A percentile compares a stretch with the other conserved stretches of the same genome.
Evolutionary conservation across 2,797 vertebrate species (phyloP).

Genomic region (Lacerta bilineata): DNA sequence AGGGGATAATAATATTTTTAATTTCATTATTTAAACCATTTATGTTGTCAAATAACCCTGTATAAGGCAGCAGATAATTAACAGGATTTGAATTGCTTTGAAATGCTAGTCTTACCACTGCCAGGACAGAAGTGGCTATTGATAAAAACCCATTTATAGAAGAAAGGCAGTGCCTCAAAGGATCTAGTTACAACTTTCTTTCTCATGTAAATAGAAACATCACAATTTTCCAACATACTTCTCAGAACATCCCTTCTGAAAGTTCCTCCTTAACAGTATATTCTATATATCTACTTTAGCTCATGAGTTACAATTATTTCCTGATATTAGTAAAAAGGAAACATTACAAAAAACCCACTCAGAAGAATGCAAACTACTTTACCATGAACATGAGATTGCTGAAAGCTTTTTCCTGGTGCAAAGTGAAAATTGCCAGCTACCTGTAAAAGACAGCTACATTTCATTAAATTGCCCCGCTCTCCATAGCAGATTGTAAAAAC

Average conservation of each 20-base stretch:
- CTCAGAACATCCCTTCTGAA: background rate
- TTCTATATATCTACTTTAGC: background rate
- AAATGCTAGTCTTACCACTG: constrained; percentile 22
- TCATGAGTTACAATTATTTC: background rate
- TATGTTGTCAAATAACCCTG: background rate
- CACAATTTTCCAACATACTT: background rate
- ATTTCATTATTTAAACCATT: background rate
- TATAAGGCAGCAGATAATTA: background rate
- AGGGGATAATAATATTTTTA: background rate
- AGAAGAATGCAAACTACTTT: constrained; percentile 66
- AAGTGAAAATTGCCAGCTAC: constrained; percentile 99
- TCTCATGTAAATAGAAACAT: background rate
- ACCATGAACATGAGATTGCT: constrained; percentile 98
- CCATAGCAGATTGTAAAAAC: background rate
- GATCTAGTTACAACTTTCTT: background rate
- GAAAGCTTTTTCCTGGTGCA: constrained; percentile 98
- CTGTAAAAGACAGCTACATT: constrained; percentile 75
- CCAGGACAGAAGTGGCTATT: background rate
- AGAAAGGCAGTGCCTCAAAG: background rate
- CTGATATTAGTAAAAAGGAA: background rate
- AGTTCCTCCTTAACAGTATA: background rate
- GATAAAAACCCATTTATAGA: background rate
- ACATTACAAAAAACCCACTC: constrained; percentile 29
- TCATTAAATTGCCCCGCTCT: constrained; percentile 31
- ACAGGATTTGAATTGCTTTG: constrained; percentile 16